Conservation (phyloP, 2,113 vertebrate genomes). For the Thryonomys swinderianus region DNA sequence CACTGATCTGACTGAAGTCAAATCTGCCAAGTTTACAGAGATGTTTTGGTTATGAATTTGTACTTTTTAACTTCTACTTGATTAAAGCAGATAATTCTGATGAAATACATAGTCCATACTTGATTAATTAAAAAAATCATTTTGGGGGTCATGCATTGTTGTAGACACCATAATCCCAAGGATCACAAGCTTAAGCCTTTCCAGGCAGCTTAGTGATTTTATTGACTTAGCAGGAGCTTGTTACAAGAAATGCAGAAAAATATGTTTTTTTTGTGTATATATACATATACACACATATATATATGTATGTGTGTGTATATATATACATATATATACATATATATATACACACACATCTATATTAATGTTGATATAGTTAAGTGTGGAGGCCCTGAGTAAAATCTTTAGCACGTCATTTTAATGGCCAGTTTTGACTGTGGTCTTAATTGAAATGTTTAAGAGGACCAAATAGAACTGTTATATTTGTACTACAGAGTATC, state of each 20-base stretch:
- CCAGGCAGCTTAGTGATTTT: not conserved
- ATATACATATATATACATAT: no score
- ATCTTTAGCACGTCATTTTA: not conserved
- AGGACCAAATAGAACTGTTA: constrained; percentile 9
- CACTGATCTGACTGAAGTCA: not conserved
- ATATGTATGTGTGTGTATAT: no score
- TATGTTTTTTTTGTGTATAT: no score
- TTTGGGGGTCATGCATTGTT: not conserved
- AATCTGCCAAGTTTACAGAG: not conserved
- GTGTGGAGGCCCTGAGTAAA: not conserved
- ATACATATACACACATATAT: no score
- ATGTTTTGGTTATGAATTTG: not conserved
- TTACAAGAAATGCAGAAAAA: not conserved
- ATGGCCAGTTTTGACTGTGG: constrained; percentile 1
- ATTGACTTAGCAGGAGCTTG: not conserved
- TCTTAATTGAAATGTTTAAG: constrained; percentile 46
- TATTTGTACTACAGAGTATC: constrained; percentile 7
- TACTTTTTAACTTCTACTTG: not conserved
- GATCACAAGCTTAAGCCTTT: not conserved
- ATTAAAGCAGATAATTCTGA: constrained; percentile 22
- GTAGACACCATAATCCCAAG: not conserved
- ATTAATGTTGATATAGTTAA: not conserved
- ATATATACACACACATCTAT: not conserved
- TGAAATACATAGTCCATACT: not conserved
- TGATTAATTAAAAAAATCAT: not conserved